Base-by-base conservation (phyloP, 2,113 vertebrate genomes). In the Percopsis transmontana region DNA sequence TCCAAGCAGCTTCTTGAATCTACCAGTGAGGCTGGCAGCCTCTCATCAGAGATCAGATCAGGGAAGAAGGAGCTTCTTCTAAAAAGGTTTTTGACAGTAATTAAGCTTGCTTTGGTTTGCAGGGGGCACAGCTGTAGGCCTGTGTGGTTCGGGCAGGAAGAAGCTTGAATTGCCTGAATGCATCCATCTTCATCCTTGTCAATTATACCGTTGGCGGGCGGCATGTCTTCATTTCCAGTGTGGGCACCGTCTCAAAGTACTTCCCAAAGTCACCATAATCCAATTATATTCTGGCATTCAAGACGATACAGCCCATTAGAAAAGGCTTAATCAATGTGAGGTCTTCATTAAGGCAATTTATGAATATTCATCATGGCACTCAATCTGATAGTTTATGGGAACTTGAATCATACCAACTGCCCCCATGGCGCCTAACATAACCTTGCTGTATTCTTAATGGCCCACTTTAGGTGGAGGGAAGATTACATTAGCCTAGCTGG, bases 221-320 rank as follows among this genome's bases (percentile, higher is more conserved):
- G 77, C 81, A 77, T 79, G 76, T 87, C 85, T 89, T 85, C 79
- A 83, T 84, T 84, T 83, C 78, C 79, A 81, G 73, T 75, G 77
- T 86, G 85, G 82, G 76, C 82, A 73, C 77, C 62, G 73, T 84
- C 83, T 85, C 78, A 80, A 81, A 89, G 86, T 87, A 83, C 83
- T 87, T 88, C 80, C 71, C 85, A 87, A 89, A 91, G 88, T 90
- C 85, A 84, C 81, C 70, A 58, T 87, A 87, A 92, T 90, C 85
- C 81, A 86, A 89, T 91, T 89, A 89, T 23, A 80, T 62, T 61
- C 80, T 71, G 77, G 81, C 83, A 50, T 80, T 80, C 62, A 21
- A 77, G 77, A 15, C 55, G 79, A 85, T 77, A 68, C 75, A 72
- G 76, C 70, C 76, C 81, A 86, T 89, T 90, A 88, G 82, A 86